A percentile compares a stretch with the other conserved stretches of the same genome.
Evolutionary conservation across 2,113 vertebrate genomes (phyloP).

Genomic region (Phalacrocorax pelagicus): DNA sequence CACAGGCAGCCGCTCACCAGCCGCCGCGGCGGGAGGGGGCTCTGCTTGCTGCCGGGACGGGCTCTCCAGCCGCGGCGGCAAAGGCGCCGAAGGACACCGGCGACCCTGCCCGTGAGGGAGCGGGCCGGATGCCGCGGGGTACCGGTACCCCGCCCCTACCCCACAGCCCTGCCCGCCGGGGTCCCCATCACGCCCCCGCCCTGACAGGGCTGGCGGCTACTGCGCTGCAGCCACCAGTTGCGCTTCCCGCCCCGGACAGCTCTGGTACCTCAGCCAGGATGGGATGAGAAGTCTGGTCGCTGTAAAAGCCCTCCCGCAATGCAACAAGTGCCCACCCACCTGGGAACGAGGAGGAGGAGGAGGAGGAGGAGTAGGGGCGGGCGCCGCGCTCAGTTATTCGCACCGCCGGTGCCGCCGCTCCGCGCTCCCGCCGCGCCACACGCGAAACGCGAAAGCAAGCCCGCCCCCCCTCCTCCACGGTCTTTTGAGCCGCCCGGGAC

Average conservation of each 20-base stretch:
- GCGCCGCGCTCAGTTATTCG: neutral
- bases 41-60: too few relatives aligned
- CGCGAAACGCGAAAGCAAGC: conserved; percentile 20
- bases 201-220: neutral
- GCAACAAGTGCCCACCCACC: conserved; percentile 31
- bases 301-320: neutral
- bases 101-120: too few relatives aligned
- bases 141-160: neutral
- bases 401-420: neutral
- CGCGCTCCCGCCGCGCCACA: neutral
- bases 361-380: neutral
- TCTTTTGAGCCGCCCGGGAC: conserved; percentile 3
- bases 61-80: neutral
- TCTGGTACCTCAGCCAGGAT: neutral
- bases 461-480: too few relatives aligned
- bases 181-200: neutral
- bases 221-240: conserved; percentile 41
- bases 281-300: neutral
- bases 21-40: too few relatives aligned
- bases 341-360: neutral
- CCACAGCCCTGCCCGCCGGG: neutral
- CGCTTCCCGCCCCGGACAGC: neutral
- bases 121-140: too few relatives aligned
- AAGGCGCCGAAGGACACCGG: neutral
- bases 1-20: neutral